These are phyloP conservation scores for Cladopsammia gracilis DNA, from an alignment of 64 coral and sea anemone genomes.

Conservation along the genomic window DNA sequence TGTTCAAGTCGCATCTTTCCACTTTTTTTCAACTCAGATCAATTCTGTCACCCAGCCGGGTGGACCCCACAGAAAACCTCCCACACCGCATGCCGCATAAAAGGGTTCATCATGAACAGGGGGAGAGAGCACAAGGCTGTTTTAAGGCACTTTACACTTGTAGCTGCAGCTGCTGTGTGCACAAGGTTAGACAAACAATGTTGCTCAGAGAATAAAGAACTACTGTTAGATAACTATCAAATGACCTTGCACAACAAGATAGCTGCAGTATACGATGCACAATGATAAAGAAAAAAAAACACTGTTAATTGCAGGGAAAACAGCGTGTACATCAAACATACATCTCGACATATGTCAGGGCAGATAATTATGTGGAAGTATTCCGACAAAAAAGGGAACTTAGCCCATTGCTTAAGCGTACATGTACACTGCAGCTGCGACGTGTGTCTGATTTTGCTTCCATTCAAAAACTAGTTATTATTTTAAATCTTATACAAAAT, in stretches of 20 bases:
- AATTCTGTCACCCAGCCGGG: constrained; percentile 17
- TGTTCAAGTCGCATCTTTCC: constrained; percentile 15
- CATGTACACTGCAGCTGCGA: too few relatives aligned
- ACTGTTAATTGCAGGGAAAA: too few relatives aligned
- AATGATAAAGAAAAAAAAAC: neutral
- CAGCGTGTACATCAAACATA: too few relatives aligned
- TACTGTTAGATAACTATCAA: constrained; percentile 10
- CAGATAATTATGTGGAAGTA: too few relatives aligned
- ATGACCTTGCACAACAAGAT: constrained; percentile 5
- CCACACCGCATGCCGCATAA: constrained; percentile 35
- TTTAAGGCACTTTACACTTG: constrained; percentile 44
- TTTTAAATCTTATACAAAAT: neutral
- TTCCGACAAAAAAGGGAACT: too few relatives aligned
- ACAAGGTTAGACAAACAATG: constrained; percentile 50
- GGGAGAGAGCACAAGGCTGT: constrained; percentile 33
- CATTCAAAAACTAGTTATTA: too few relatives aligned
- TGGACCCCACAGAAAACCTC: constrained; percentile 46
- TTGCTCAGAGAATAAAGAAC: constrained; percentile 23
- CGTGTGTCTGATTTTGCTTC: too few relatives aligned
- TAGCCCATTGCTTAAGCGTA: too few relatives aligned
- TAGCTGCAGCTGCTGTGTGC: constrained; percentile 43
- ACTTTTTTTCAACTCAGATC: constrained; percentile 38
- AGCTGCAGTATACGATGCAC: neutral
- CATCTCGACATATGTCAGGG: too few relatives aligned
- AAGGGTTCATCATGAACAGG: constrained; percentile 58